Evolutionary conservation across 2,888 invertebrate species (phyloP), one percentile per base, ranked within the genome.

Genomic region (Drosophila emarginata): DNA sequence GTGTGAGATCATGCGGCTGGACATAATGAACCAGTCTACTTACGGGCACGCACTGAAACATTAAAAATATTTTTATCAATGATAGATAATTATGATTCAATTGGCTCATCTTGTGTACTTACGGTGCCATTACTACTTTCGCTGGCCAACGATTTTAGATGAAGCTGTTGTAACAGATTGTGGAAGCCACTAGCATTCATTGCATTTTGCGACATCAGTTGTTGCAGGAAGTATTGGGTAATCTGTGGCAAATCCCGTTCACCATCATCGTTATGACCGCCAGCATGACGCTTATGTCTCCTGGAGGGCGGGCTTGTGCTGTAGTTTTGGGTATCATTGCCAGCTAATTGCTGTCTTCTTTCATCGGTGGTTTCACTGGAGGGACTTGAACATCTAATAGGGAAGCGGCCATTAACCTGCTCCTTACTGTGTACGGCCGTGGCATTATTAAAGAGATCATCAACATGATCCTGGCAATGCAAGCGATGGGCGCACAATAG

Each of bases 401-500:
- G 80, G 60, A 87, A 84, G 70, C 79, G 80, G 15, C 85, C 88
- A 77, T 90, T 91, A 4, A 90, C 64, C 62, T 67, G 73, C 36
- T 69, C 72, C 40, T 74, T 66, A n/a, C 53, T 73, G 28, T 77
- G 74, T 36, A 65, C 64, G 21, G 73, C 71, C 18, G 36, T 52
- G 36, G 52, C 60, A 37, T 37, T 21, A 7, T 15, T 45, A 59
- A 81, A 45, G 88, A 73, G 52, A 89, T 91, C 69, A 32, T 93
- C 93, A 57, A 94, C 92, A 87, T 96, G 96, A 1, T 96, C 95
- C 54, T 94, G 95, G 89, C 96, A 96, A 0, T 95, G 95, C 39
- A 94, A 92, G 87, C 96, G 96, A 11, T 96, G 94, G 1, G 96
- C 96, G 87, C 96, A 96, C 0, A 96, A 92, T 56, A 96, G 93